Evolutionary conservation across 1,140 invertebrate species (phyloP), one percentile per base, ranked within the genome.

Genomic region (Penaeus japonicus): DNA sequence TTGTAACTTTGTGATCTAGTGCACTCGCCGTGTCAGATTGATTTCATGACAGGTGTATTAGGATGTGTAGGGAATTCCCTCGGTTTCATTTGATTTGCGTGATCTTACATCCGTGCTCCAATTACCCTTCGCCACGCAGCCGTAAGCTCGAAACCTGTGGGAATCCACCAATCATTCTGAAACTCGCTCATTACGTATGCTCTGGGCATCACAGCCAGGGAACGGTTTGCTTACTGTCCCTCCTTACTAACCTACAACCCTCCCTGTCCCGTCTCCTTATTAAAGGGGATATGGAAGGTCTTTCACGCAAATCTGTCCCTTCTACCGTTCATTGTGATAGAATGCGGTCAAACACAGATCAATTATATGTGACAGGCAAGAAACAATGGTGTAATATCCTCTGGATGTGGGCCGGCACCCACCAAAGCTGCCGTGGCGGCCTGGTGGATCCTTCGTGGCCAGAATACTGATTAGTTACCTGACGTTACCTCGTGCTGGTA

Each of bases 211-310:
- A 22, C 62, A 59, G 32, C 65, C 79, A 70, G 73, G 79, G 65
- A 87, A 87, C 85, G 78, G 85, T 87, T 55, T 30, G 62, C 85
- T 87, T 87, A 87, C 85, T 81, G 85, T 87, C 85, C 27, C 39
- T 87, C 85, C 85, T 87, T 62, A 87, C 85, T 87, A 87, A 81
- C 78, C 85, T 55, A 81, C 57, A 81, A 70, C 85, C 78, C 57
- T 53, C 35, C 55, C 62, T 73, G 24, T 82, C 80, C 47, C 22
- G 1, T 12, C 47, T 7, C 10, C 10, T 47, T 47, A 12, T 47
- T 47, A 47, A 47, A 47, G 47, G 47, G 47, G 47, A 47, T 47
- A 47, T 47, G 47, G 47, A 27, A 18, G 18, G 39, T 30, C 20
- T n/a, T 24, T 73, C 30, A n/a, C 47, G 22, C 15, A 27, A 1